A percentile compares a stretch with the other conserved stretches of the same genome.
Conservation (phyloP, 1,140 invertebrate species). For the Zophobas morio region DNA sequence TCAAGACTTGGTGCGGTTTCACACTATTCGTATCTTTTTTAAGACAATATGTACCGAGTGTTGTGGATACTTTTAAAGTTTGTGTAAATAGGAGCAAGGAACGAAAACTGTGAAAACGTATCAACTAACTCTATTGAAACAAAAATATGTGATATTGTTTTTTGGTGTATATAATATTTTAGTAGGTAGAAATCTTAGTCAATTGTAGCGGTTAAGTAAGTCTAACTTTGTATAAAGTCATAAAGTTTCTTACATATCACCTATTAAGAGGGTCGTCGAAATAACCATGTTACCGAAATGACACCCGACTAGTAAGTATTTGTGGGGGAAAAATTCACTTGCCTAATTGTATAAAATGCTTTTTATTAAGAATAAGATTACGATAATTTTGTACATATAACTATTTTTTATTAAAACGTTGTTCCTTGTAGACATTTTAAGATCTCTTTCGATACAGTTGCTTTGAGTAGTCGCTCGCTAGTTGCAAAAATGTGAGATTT, state of each 20-base stretch:
- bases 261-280: conserved; percentile 6
- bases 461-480: conserved; percentile 1
- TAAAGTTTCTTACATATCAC: conserved; percentile 35
- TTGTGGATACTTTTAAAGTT: too few relatives aligned
- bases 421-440: conserved; percentile 40
- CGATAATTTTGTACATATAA: conserved; percentile 24
- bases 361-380: conserved; percentile 1
- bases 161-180: neutral
- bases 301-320: conserved; percentile 11
- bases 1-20: neutral
- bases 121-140: neutral
- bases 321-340: conserved; percentile 42
- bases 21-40: neutral
- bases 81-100: too few relatives aligned
- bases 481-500: neutral
- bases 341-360: conserved; percentile 40
- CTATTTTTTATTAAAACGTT: conserved; percentile 13
- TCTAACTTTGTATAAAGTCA: conserved; percentile 8
- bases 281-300: conserved; percentile 5
- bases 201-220: neutral
- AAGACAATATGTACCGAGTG: too few relatives aligned
- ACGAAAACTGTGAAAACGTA: too few relatives aligned
- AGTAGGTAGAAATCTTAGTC: conserved; percentile 10
- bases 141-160: conserved; percentile 29
- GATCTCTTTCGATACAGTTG: conserved; percentile 10